Evolutionary conservation across 2,113 vertebrate genomes (phyloP).

Genomic region (Nyctereutes procyonoides): DNA sequence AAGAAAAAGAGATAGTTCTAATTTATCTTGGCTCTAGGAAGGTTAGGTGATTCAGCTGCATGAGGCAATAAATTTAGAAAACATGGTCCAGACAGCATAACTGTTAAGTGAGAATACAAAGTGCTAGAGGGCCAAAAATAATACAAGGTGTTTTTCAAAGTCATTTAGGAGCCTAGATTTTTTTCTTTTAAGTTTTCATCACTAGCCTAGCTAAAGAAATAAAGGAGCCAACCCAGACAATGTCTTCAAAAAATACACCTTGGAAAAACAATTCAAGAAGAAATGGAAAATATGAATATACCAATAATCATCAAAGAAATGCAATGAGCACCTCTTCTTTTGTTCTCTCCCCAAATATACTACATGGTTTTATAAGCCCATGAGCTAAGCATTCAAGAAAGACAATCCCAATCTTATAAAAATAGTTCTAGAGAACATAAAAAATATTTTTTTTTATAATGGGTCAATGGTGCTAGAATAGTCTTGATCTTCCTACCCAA

Average conservation of each 20-base stretch:
- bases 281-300: slow-evolving; percentile 49
- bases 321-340: background rate
- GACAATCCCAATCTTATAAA: background rate
- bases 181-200: slow-evolving; percentile 28
- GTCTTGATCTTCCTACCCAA: background rate
- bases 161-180: background rate
- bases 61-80: slow-evolving; percentile 66
- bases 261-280: slow-evolving; percentile 47
- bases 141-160: slow-evolving; percentile 61
- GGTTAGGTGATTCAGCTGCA: slow-evolving; percentile 34
- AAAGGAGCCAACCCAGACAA: background rate
- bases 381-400: slow-evolving; percentile 22
- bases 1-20: slow-evolving; percentile 50
- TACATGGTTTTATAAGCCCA: background rate
- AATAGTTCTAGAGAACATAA: background rate
- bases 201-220: slow-evolving; percentile 43
- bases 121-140: slow-evolving; percentile 49
- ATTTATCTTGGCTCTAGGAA: slow-evolving; percentile 43
- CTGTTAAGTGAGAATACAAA: slow-evolving; percentile 58
- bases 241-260: background rate
- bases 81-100: background rate
- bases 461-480: background rate
- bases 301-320: slow-evolving; percentile 3
- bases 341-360: background rate
- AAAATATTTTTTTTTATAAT: background rate